A percentile compares a stretch with the other conserved stretches of the same genome.
Evolutionary conservation across 2,888 invertebrate species (phyloP).

Genomic region (Cantharis flavilabris): DNA sequence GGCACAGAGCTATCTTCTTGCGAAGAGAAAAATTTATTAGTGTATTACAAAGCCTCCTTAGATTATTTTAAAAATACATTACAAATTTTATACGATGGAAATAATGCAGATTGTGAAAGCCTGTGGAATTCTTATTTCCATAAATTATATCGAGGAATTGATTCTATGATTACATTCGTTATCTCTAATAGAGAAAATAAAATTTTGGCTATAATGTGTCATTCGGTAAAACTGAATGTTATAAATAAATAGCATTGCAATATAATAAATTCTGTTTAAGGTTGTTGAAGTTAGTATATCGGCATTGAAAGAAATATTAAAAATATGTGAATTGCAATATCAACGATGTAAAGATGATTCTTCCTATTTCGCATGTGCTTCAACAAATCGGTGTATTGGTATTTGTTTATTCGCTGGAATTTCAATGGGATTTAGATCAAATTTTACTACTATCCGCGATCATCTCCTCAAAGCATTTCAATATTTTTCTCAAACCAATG

Average conservation of each 20-base stretch:
- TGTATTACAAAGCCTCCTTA: accelerated
- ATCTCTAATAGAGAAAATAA: too few species aligned
- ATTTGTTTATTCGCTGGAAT: background rate
- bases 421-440: background rate
- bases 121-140: background rate
- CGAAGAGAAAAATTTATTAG: background rate
- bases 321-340: background rate
- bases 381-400: background rate
- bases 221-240: background rate
- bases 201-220: background rate
- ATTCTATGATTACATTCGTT: too few species aligned
- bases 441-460: too few species aligned
- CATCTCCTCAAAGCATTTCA: background rate
- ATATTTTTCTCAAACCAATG: background rate
- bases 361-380: background rate
- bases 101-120: background rate
- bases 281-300: background rate
- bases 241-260: background rate
- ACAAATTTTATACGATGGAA: background rate
- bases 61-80: background rate
- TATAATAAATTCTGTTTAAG: background rate
- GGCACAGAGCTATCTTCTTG: background rate
- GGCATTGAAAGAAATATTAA: background rate
- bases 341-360: background rate
- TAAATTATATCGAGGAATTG: too few species aligned